Percentiles rank a stretch among this genome's conserved stretches.
Conservation (phyloP, 1,140 invertebrate genomes). For the Ganaspis sp. region DNA sequence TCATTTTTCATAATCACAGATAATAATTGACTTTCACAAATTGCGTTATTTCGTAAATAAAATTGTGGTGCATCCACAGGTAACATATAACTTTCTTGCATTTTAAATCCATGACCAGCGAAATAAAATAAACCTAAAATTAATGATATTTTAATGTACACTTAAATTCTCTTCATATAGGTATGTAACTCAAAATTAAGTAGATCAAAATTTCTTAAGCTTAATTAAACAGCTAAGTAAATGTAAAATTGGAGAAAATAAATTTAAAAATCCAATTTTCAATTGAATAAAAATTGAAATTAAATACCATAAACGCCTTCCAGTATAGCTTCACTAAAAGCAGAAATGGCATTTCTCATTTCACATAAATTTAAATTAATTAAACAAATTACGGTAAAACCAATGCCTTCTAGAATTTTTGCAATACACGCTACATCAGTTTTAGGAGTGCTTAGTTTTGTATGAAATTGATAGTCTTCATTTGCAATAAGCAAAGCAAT, state of each 20-base stretch:
- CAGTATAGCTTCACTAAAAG: slow-evolving; percentile 59
- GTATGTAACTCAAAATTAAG: no score
- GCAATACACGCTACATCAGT: slow-evolving; percentile 67
- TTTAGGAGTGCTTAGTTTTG: slow-evolving; percentile 60
- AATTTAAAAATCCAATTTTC: no score
- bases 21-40: slow-evolving; percentile 69
- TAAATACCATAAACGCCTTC: slow-evolving; percentile 66
- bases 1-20: slow-evolving; percentile 60
- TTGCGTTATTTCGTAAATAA: slow-evolving; percentile 64
- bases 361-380: slow-evolving; percentile 61
- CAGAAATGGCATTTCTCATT: slow-evolving; percentile 65
- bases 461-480: slow-evolving; percentile 61
- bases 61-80: slow-evolving; percentile 63
- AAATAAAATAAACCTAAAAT: slow-evolving; percentile 69
- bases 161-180: no score
- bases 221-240: no score
- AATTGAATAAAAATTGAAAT: slow-evolving; percentile 12
- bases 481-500: slow-evolving; percentile 70
- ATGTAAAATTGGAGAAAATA: no score
- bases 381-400: slow-evolving; percentile 68
- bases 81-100: slow-evolving; percentile 71
- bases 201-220: no score
- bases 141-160: no score
- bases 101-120: slow-evolving; percentile 72
- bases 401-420: slow-evolving; percentile 63